phyloP scores from a whole-genome alignment of 2,113 vertebrate species.

The Callionymus lyra region DNA sequence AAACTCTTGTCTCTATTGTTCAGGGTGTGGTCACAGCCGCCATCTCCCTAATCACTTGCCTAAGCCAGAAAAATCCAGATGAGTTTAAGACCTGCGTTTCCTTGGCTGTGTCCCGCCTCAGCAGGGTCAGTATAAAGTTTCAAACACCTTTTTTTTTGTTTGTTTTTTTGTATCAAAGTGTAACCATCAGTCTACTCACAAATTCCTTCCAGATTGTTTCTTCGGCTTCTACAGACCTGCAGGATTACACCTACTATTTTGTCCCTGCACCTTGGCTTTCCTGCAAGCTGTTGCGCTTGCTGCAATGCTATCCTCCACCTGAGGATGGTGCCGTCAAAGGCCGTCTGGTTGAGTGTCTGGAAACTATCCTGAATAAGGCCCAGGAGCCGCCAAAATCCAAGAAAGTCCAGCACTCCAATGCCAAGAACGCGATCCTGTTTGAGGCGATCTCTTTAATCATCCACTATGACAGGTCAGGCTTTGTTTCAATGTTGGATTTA shows the following conservation, averaged over 20 bases:
- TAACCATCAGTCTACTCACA: no score
- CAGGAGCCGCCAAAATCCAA: conserved; percentile 94
- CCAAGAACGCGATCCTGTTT: conserved; percentile 87
- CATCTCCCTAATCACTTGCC: conserved; percentile 82
- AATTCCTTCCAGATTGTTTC: conserved; percentile 75
- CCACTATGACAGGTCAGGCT: conserved; percentile 76
- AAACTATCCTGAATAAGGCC: conserved; percentile 89
- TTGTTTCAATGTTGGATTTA: no score
- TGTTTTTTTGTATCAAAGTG: no score
- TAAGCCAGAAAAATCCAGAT: conserved; percentile 89
- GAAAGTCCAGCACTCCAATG: conserved; percentile 91
- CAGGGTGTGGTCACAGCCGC: conserved; percentile 89
- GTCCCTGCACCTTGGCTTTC: conserved; percentile 89
- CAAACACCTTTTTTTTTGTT: not conserved
- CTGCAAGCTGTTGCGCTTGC: conserved; percentile 79
- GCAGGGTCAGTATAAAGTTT: conserved; percentile 69
- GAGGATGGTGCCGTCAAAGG: conserved; percentile 86
- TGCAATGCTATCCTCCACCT: conserved; percentile 83
- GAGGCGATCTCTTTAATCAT: conserved; percentile 90
- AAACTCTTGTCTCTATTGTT: not conserved
- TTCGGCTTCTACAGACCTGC: conserved; percentile 84
- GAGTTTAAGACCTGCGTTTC: conserved; percentile 91
- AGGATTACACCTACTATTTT: conserved; percentile 90
- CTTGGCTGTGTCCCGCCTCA: conserved; percentile 81
- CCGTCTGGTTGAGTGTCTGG: conserved; percentile 83